phyloP scores from a whole-genome alignment of 2,888 invertebrate genomes.

The Apantesis nais region DNA sequence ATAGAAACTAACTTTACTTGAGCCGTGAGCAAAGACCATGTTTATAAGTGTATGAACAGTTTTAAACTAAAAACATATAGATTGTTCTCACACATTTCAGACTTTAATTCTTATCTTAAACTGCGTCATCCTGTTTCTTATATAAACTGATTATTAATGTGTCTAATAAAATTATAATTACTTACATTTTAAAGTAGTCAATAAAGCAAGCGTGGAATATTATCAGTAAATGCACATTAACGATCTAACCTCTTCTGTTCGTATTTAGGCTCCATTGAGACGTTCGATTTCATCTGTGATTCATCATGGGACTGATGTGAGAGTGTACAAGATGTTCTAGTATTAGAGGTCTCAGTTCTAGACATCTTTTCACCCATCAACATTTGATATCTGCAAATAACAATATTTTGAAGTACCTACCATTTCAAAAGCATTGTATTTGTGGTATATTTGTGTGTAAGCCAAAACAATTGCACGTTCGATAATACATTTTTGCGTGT shows the following conservation, averaged over 20 bases:
- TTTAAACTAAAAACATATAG: too few species aligned
- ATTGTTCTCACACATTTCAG: too few species aligned
- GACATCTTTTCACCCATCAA: background rate
- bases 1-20: too few species aligned
- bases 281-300: background rate
- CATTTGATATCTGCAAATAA: constrained; percentile 2
- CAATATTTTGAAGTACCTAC: background rate
- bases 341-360: background rate
- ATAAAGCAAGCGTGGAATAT: background rate
- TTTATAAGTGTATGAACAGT: too few species aligned
- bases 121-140: too few species aligned
- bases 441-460: too few species aligned
- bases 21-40: too few species aligned
- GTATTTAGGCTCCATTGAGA: background rate
- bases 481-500: too few species aligned
- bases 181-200: background rate
- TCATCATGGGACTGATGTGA: background rate
- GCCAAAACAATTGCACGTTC: too few species aligned
- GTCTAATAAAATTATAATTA: background rate
- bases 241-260: background rate
- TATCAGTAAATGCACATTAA: background rate
- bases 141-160: too few species aligned
- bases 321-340: background rate
- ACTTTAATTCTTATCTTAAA: too few species aligned
- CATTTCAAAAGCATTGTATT: background rate